Percentiles rank a stretch among this genome's conserved stretches.
phyloP scores from a whole-genome alignment of 2,888 invertebrate species.

The Linnaemya vulpina region DNA sequence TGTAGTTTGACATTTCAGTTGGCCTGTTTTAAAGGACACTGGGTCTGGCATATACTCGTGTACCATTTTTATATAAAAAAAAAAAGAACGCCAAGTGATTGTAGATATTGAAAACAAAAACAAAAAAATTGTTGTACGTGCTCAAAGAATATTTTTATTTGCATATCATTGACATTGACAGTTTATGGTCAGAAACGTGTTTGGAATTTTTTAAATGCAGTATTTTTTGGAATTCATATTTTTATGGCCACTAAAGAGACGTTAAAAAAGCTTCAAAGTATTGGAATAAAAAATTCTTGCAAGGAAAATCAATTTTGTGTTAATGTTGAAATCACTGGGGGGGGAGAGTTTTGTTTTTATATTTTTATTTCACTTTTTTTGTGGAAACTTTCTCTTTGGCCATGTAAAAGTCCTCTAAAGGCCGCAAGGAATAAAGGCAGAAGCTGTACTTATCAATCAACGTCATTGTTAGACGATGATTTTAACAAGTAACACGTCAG shows the following conservation, averaged over 20 bases:
- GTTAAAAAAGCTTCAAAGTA: background rate
- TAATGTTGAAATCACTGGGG: background rate
- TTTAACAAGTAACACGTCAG: slow-evolving; percentile 31
- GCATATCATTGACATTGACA: slow-evolving; percentile 67
- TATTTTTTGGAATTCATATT: slow-evolving; percentile 31
- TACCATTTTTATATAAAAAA: background rate
- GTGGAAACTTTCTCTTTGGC: slow-evolving; percentile 55
- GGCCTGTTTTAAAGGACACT: slow-evolving; percentile 56
- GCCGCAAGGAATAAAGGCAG: slow-evolving; percentile 7
- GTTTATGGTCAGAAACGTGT: slow-evolving; percentile 70
- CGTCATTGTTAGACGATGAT: slow-evolving; percentile 35
- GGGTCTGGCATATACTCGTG: background rate
- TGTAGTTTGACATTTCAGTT: slow-evolving; percentile 65
- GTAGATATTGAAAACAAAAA: background rate
- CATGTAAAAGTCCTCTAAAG: slow-evolving; percentile 17
- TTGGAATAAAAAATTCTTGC: slow-evolving; percentile 10
- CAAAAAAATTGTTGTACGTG: slow-evolving; percentile 43
- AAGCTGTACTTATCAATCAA: slow-evolving; percentile 39
- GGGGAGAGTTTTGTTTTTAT: background rate
- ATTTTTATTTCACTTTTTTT: no score
- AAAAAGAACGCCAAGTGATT: background rate
- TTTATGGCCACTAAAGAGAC: slow-evolving; percentile 16
- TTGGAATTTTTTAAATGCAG: slow-evolving; percentile 44
- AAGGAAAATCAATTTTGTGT: background rate
- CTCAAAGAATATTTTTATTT: slow-evolving; percentile 53